Evolutionary conservation across 2,888 invertebrate genomes (phyloP).

Genomic region (Orthosia gracilis): DNA sequence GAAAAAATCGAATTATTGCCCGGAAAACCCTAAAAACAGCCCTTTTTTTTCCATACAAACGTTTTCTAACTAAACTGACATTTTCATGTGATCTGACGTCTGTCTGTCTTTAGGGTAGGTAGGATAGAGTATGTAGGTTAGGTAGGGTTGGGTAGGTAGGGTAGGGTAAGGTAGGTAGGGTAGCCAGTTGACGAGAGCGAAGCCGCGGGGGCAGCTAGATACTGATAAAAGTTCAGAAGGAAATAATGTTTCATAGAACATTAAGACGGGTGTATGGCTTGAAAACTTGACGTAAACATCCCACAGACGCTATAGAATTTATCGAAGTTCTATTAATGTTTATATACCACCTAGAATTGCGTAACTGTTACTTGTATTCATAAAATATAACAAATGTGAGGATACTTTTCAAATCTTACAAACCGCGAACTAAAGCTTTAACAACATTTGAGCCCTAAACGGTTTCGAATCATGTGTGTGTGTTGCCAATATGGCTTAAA

Average conservation of each 20-base stretch:
- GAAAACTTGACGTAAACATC: conserved; percentile 42
- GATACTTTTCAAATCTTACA: not conserved
- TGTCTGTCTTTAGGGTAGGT: no score
- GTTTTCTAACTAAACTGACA: no score
- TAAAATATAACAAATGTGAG: not conserved
- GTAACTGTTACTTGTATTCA: conserved; percentile 15
- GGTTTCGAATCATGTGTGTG: not conserved
- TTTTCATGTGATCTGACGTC: no score
- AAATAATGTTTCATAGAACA: conserved; percentile 52
- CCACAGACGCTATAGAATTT: conserved; percentile 26
- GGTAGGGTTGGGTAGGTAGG: no score
- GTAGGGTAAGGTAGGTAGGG: no score
- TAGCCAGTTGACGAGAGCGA: no score
- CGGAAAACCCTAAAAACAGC: no score
- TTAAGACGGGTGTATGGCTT: conserved; percentile 31
- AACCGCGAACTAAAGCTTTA: not conserved
- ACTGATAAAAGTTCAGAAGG: conserved; percentile 49
- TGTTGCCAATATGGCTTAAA: not conserved
- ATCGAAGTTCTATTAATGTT: conserved; percentile 27
- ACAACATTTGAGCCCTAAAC: not conserved
- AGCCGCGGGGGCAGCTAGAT: no score
- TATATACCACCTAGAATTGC: conserved; percentile 26
- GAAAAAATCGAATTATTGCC: no score
- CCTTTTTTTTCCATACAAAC: no score
- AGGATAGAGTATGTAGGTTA: no score